Evolutionary conservation across 2,797 vertebrate species (phyloP).

Genomic region (Labroides dimidiatus): DNA sequence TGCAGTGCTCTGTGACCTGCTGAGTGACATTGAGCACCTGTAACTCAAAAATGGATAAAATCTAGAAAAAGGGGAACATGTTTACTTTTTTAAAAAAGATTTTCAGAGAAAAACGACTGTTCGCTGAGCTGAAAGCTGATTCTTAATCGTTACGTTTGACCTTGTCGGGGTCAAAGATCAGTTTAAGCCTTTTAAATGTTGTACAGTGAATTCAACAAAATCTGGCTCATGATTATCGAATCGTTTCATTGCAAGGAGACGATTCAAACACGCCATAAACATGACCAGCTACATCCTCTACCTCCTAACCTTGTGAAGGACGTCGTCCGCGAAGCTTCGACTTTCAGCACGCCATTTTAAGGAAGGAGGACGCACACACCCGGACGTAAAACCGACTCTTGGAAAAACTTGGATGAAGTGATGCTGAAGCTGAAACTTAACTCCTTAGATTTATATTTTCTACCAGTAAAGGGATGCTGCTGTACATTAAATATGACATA

Average conservation of each 20-base stretch:
- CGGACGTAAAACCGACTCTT: background rate
- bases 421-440: too few species aligned
- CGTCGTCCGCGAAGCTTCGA: constrained; percentile 2
- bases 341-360: background rate
- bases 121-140: background rate
- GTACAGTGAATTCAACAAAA: background rate
- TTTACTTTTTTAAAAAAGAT: too few species aligned
- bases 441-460: too few species aligned
- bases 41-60: too few species aligned
- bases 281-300: background rate
- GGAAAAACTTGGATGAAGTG: too few species aligned
- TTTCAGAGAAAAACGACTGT: background rate
- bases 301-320: constrained; percentile 71
- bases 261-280: too few species aligned
- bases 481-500: background rate
- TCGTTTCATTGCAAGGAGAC: background rate
- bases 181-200: too few species aligned
- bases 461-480: too few species aligned
- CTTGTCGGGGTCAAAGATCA: constrained; percentile 38
- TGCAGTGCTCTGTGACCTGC: constrained; percentile 19
- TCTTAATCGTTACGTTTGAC: constrained; percentile 17
- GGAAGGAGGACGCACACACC: background rate
- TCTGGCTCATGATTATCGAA: fast-evolving
- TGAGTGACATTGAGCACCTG: constrained; percentile 26
- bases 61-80: too few species aligned